phyloP scores from a whole-genome alignment of 2,888 invertebrate species.

The Volucella inflata region DNA sequence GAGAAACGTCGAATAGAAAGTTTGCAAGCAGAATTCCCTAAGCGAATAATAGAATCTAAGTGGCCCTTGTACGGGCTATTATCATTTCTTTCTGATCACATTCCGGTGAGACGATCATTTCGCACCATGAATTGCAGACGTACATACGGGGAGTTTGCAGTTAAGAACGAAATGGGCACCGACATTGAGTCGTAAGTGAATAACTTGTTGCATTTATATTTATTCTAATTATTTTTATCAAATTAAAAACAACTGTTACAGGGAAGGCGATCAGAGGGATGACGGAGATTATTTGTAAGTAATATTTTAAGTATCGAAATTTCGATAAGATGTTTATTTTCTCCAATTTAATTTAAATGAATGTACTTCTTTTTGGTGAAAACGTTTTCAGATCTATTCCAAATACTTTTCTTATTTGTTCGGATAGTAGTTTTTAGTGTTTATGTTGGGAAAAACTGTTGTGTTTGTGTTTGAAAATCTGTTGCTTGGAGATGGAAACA shows the following conservation, averaged over 20 bases:
- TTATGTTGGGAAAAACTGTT: too few relatives aligned
- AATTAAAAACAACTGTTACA: slow-evolving; percentile 14
- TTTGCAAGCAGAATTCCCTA: slow-evolving; percentile 72
- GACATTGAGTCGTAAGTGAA: slow-evolving; percentile 60
- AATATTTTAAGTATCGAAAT: not conserved
- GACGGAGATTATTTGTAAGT: slow-evolving; percentile 54
- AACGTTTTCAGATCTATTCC: too few relatives aligned
- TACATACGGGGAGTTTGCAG: slow-evolving; percentile 46
- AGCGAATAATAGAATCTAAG: slow-evolving; percentile 75
- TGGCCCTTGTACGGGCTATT: slow-evolving; percentile 79
- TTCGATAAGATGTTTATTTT: not conserved
- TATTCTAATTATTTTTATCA: not conserved
- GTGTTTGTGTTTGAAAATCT: too few relatives aligned
- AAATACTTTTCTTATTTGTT: too few relatives aligned
- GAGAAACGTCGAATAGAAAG: slow-evolving; percentile 79
- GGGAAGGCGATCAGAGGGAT: slow-evolving; percentile 48
- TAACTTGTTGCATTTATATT: slow-evolving; percentile 23
- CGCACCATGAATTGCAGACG: slow-evolving; percentile 63
- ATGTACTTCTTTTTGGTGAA: not conserved
- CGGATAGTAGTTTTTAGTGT: too few relatives aligned
- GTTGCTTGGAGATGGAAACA: too few relatives aligned
- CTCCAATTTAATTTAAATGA: not conserved
- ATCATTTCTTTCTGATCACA: slow-evolving; percentile 78
- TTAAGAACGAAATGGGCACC: slow-evolving; percentile 55
- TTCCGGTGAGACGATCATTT: slow-evolving; percentile 78